A percentile compares a stretch with the other conserved stretches of the same genome.
phyloP scores from a whole-genome alignment of 2,113 vertebrate species.

The Butorides virescens region DNA sequence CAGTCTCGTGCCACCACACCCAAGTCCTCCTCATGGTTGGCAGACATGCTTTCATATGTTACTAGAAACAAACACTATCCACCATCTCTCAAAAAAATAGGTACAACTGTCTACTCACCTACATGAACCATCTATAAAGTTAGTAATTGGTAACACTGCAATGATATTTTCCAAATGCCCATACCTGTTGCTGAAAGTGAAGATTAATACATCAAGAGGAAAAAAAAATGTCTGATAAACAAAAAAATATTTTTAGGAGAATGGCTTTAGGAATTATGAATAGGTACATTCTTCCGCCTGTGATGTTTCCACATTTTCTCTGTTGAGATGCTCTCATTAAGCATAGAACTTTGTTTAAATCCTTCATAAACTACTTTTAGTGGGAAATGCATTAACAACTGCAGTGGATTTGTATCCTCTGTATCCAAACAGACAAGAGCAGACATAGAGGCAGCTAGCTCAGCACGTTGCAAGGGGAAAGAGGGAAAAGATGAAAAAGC shows the following conservation, averaged over 20 bases:
- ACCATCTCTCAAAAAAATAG: neutral
- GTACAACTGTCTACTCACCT: neutral
- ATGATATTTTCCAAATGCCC: neutral
- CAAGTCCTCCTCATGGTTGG: neutral
- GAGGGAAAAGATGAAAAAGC: neutral
- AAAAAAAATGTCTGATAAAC: neutral
- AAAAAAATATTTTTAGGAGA: neutral
- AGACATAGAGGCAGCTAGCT: neutral
- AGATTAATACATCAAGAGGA: neutral
- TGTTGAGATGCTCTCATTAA: neutral
- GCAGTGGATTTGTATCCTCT: neutral
- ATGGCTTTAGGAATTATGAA: neutral
- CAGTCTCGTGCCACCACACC: neutral
- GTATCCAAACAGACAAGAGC: neutral
- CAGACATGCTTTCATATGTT: neutral
- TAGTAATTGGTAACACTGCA: neutral
- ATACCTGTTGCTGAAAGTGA: neutral
- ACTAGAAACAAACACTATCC: neutral
- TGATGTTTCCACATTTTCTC: neutral
- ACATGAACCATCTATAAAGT: neutral
- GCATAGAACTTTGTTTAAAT: neutral
- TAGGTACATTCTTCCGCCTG: neutral
- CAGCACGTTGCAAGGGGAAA: accelerated
- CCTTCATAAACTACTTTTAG: neutral
- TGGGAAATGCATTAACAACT: neutral